A percentile compares a stretch with the other conserved stretches of the same genome.
These are phyloP conservation scores for Lamproptera curius DNA, from an alignment of 2,888 invertebrate genomes.

Conservation along the genomic window DNA sequence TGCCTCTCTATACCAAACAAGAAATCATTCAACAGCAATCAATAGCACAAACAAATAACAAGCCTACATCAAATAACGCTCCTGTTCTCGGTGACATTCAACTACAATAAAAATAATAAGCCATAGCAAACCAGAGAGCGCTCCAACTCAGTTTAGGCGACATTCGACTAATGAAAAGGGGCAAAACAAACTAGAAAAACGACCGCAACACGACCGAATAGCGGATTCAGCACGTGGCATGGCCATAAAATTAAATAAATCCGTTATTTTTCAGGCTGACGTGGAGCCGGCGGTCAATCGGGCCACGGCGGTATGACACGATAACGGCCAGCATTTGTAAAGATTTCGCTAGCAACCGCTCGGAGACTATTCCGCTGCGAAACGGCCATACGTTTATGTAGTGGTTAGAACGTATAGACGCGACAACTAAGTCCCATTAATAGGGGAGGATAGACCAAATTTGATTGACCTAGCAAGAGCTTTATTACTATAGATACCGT, in stretches of 20 bases:
- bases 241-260: conserved; percentile 77
- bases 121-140: too few relatives aligned
- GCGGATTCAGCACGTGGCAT: conserved; percentile 72
- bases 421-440: too few relatives aligned
- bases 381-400: conserved; percentile 58
- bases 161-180: conserved; percentile 5
- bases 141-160: too few relatives aligned
- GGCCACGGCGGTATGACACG: conserved; percentile 42
- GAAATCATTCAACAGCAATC: too few relatives aligned
- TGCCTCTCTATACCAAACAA: too few relatives aligned
- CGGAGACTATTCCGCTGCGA: conserved; percentile 50
- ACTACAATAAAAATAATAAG: too few relatives aligned
- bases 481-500: too few relatives aligned
- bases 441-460: too few relatives aligned
- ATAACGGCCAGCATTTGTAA: conserved; percentile 76
- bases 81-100: too few relatives aligned
- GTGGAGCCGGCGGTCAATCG: conserved; percentile 67
- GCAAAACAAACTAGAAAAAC: conserved; percentile 17
- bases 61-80: too few relatives aligned
- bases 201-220: conserved; percentile 48
- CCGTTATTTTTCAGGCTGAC: conserved; percentile 77
- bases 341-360: conserved; percentile 65
- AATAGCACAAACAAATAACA: too few relatives aligned
- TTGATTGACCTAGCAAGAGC: too few relatives aligned
- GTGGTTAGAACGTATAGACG: conserved; percentile 30